A percentile compares a stretch with the other conserved stretches of the same genome.
Evolutionary conservation across 2,113 vertebrate species (phyloP).

Genomic region (Prietella phreatophila): DNA sequence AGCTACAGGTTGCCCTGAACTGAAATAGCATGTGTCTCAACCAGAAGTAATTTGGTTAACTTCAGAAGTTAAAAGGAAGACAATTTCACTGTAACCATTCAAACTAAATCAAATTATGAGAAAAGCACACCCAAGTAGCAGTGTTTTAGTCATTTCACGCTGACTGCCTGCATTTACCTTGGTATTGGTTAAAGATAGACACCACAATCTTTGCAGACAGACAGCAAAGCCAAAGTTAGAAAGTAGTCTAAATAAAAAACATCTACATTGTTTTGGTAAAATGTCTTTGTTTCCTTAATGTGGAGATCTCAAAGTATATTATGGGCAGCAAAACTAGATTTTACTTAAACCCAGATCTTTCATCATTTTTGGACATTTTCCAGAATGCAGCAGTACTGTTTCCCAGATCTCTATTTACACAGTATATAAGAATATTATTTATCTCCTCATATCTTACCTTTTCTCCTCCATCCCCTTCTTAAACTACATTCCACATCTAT

Average conservation of each 20-base stretch:
- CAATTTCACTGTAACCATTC: not conserved
- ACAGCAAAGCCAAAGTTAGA: not conserved
- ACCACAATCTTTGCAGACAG: not conserved
- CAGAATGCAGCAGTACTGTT: not conserved
- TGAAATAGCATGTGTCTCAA: not conserved
- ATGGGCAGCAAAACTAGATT: not conserved
- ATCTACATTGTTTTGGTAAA: not conserved
- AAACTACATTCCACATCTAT: no score
- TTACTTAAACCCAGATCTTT: not conserved
- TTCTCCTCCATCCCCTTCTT: no score
- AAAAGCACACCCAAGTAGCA: not conserved
- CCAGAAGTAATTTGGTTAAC: not conserved
- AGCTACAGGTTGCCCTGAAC: not conserved
- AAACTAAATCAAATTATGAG: not conserved
- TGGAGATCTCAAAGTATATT: not conserved
- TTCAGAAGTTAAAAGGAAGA: not conserved
- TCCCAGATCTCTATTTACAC: not conserved
- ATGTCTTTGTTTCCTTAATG: not conserved
- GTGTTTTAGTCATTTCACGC: not conserved
- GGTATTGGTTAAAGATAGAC: not conserved
- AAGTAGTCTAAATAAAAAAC: not conserved
- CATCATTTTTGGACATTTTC: not conserved
- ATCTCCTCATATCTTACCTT: not conserved
- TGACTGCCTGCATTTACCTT: not conserved
- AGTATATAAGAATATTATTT: not conserved